Percentiles rank a stretch among this genome's conserved stretches.
phyloP scores from a whole-genome alignment of 2,888 invertebrate species.

The Hymenopus coronatus region DNA sequence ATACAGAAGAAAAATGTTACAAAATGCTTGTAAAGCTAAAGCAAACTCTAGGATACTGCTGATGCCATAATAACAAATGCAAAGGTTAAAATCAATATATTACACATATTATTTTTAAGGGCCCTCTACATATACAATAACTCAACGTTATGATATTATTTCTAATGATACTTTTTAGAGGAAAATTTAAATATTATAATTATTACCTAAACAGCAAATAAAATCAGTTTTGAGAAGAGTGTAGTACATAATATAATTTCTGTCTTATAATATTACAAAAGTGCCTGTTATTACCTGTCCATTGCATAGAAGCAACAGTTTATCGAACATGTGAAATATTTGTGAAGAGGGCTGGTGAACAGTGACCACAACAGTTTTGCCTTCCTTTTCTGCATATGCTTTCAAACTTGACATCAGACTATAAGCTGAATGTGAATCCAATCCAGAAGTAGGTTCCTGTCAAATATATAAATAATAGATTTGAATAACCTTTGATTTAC shows the following conservation, averaged over 20 bases:
- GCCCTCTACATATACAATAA: too few relatives aligned
- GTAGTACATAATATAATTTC: not conserved
- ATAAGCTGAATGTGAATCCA: conserved; percentile 77
- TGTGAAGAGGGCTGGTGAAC: conserved; percentile 82
- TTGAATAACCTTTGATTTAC: not conserved
- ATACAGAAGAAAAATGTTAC: too few relatives aligned
- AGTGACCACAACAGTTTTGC: conserved; percentile 75
- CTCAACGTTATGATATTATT: too few relatives aligned
- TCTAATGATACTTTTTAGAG: too few relatives aligned
- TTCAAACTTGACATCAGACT: conserved; percentile 71
- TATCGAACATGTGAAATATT: conserved; percentile 80
- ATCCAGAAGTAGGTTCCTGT: conserved; percentile 79
- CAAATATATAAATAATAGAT: conserved; percentile 33
- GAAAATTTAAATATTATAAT: too few relatives aligned
- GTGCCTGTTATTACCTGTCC: conserved; percentile 52
- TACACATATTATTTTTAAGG: too few relatives aligned
- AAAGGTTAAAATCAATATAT: too few relatives aligned
- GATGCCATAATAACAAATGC: too few relatives aligned
- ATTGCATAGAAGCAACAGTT: conserved; percentile 65
- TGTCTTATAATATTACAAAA: not conserved
- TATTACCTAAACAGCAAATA: too few relatives aligned
- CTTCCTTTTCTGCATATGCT: conserved; percentile 69
- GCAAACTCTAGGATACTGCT: too few relatives aligned
- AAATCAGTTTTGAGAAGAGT: too few relatives aligned
- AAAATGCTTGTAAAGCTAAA: too few relatives aligned